Conservation (phyloP, 2,888 invertebrate genomes). For the Agrotis clavis region DNA sequence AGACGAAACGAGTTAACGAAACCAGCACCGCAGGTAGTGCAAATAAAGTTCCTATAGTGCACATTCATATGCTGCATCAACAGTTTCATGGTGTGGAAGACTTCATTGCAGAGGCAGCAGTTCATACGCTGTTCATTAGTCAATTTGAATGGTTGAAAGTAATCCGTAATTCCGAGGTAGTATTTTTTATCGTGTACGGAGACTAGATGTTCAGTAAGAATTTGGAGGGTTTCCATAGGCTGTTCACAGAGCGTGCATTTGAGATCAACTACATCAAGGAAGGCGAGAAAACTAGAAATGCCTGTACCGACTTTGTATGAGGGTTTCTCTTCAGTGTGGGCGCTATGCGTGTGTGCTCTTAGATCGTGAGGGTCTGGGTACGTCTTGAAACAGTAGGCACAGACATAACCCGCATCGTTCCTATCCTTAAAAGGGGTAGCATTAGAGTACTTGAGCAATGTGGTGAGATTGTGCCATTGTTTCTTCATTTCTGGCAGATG, state of each 20-base stretch:
- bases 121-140: constrained; percentile 81
- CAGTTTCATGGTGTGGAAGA: constrained; percentile 85
- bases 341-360: constrained; percentile 79
- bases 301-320: constrained; percentile 84
- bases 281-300: constrained; percentile 84
- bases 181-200: constrained; percentile 82
- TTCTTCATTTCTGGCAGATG: constrained; percentile 83
- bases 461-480: constrained; percentile 86
- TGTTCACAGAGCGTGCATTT: constrained; percentile 83
- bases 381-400: constrained; percentile 86
- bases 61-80: constrained; percentile 88
- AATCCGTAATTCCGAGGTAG: constrained; percentile 82
- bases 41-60: constrained; percentile 87
- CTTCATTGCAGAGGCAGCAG: constrained; percentile 83
- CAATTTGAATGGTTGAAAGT: constrained; percentile 84
- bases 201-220: constrained; percentile 80
- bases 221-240: constrained; percentile 75
- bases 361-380: constrained; percentile 80
- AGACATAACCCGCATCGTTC: constrained; percentile 86
- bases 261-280: constrained; percentile 84
- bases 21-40: constrained; percentile 86
- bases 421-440: constrained; percentile 87
- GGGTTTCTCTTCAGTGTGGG: constrained; percentile 83
- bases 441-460: constrained; percentile 84
- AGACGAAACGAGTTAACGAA: constrained; percentile 84